phyloP scores from a whole-genome alignment of 1,140 invertebrate genomes.

The Platorchestia sp. region DNA sequence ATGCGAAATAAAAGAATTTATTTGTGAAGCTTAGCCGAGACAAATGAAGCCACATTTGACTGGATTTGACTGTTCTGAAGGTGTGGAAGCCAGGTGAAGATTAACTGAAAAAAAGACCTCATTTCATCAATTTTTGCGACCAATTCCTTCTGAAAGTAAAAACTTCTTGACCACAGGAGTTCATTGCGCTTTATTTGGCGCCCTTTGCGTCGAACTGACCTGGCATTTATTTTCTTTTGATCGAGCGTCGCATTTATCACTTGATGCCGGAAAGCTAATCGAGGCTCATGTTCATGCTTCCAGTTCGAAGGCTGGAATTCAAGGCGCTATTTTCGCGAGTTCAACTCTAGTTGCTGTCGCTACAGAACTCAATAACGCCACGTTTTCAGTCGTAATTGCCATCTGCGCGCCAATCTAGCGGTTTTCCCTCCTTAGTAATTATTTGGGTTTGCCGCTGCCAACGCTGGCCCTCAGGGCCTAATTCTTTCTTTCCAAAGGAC shows the following conservation, averaged over 20 bases:
- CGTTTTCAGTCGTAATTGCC: constrained; percentile 8
- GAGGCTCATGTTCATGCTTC: neutral
- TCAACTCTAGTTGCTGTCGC: neutral
- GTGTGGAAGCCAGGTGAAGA: neutral
- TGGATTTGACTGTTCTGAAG: no score
- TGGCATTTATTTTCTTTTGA: neutral
- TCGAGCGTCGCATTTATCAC: neutral
- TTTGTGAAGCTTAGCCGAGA: neutral
- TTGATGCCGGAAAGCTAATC: neutral
- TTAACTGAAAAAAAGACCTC: neutral
- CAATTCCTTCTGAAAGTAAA: neutral
- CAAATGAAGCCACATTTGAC: neutral
- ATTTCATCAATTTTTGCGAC: neutral
- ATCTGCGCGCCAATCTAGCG: constrained; percentile 3
- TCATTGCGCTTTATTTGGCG: neutral
- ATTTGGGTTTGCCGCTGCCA: neutral
- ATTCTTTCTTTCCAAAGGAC: neutral
- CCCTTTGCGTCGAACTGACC: neutral
- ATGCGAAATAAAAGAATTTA: neutral
- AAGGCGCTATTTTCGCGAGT: neutral
- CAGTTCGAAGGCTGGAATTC: neutral
- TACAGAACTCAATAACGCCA: constrained; percentile 28
- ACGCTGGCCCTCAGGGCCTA: neutral
- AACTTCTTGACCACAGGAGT: neutral
- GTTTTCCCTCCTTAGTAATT: constrained; percentile 17